Evolutionary conservation across 2,113 vertebrate genomes (phyloP).

Genomic region (Corythornis cristatus): DNA sequence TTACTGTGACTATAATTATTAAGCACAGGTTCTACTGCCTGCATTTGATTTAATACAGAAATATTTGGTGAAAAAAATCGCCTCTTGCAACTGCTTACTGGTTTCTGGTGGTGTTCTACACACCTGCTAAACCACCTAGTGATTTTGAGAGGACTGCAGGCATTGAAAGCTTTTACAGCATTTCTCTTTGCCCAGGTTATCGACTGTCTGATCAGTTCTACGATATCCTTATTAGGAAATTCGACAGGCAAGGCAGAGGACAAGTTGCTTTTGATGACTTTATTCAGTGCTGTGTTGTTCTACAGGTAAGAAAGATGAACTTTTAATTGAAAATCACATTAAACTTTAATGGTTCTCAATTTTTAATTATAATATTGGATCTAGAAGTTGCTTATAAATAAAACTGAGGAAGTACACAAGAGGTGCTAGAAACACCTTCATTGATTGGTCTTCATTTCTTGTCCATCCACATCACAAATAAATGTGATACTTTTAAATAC

Average conservation of each 20-base stretch:
- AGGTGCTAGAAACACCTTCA: background rate
- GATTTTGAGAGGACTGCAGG: background rate
- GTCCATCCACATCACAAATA: background rate
- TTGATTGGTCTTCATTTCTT: background rate
- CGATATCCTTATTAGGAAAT: conserved; percentile 93
- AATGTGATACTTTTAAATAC: background rate
- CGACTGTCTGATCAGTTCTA: conserved; percentile 97
- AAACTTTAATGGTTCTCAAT: background rate
- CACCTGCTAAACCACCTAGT: background rate
- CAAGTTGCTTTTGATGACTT: conserved; percentile 99
- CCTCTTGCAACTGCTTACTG: background rate
- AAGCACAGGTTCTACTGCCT: background rate
- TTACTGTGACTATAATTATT: background rate
- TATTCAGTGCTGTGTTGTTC: conserved; percentile 96
- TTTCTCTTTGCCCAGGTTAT: conserved; percentile 82
- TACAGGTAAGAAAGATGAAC: conserved; percentile 85
- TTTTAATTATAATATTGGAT: background rate
- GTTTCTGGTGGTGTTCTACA: background rate
- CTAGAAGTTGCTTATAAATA: background rate
- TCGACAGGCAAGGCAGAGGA: conserved; percentile 94
- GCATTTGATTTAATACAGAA: background rate
- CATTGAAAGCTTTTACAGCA: background rate
- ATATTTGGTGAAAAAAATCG: background rate
- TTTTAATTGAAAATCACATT: background rate
- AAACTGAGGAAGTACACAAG: background rate